phyloP scores from a whole-genome alignment of 2,888 invertebrate genomes.

The Erpobdella octoculata region DNA sequence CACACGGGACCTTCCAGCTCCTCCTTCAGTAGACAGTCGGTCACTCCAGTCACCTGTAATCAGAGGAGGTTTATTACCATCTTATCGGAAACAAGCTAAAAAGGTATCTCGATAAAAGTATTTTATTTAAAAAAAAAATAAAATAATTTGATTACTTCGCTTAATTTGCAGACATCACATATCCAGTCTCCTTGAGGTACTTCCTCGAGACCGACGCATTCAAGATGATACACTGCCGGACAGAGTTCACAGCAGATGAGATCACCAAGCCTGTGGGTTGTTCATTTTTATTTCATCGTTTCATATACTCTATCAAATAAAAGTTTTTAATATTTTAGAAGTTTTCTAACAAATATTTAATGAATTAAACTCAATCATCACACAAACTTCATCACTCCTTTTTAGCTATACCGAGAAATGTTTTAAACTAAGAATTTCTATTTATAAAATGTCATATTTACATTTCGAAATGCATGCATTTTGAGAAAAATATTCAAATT shows the following conservation, averaged over 20 bases:
- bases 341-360: too few species aligned
- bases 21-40: slow-evolving; percentile 80
- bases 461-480: too few species aligned
- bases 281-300: not conserved
- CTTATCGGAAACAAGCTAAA: not conserved
- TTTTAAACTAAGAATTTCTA: too few species aligned
- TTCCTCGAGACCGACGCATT: slow-evolving; percentile 90
- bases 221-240: slow-evolving; percentile 92
- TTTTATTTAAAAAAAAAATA: not conserved
- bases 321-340: too few species aligned
- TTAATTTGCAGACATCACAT: slow-evolving; percentile 83
- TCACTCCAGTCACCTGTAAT: slow-evolving; percentile 69
- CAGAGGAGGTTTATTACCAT: not conserved
- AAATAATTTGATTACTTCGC: slow-evolving; percentile 60
- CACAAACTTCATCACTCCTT: too few species aligned
- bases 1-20: slow-evolving; percentile 84
- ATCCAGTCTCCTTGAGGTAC: slow-evolving; percentile 97
- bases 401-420: too few species aligned
- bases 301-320: not conserved
- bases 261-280: slow-evolving; percentile 62
- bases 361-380: too few species aligned
- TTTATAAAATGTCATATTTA: too few species aligned
- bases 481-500: too few species aligned
- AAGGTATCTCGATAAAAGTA: not conserved
- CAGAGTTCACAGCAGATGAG: slow-evolving; percentile 94